A percentile compares a stretch with the other conserved stretches of the same genome.
Conservation (phyloP, 2,888 invertebrate genomes). For the Proisotoma minuta region DNA sequence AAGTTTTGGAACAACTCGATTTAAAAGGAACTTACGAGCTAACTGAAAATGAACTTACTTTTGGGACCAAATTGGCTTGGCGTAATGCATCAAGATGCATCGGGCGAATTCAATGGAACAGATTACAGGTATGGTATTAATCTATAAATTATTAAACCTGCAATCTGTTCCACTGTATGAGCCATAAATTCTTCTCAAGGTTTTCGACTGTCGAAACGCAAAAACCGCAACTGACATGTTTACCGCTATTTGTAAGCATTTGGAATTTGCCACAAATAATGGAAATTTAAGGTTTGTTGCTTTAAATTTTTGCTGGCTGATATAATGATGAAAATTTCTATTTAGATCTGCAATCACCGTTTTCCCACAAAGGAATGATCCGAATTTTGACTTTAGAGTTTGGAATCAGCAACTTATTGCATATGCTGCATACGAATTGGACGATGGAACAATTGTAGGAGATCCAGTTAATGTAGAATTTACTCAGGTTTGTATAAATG, state of each 20-base stretch:
- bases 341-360: slow-evolving; percentile 88
- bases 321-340: slow-evolving; percentile 23
- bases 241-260: slow-evolving; percentile 90
- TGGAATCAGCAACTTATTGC: slow-evolving; percentile 87
- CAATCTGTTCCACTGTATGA: background rate
- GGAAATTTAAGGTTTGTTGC: slow-evolving; percentile 77
- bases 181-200: slow-evolving; percentile 57
- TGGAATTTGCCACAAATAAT: slow-evolving; percentile 92
- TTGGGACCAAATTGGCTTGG: slow-evolving; percentile 93
- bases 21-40: slow-evolving; percentile 77
- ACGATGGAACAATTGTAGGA: slow-evolving; percentile 76
- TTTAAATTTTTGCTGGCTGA: too few species aligned
- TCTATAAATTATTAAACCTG: background rate
- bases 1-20: slow-evolving; percentile 71
- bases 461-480: slow-evolving; percentile 85
- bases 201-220: slow-evolving; percentile 89
- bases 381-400: slow-evolving; percentile 79
- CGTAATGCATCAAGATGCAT: slow-evolving; percentile 88
- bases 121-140: slow-evolving; percentile 68
- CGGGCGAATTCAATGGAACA: slow-evolving; percentile 93
- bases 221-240: slow-evolving; percentile 94
- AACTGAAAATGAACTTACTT: slow-evolving; percentile 85
- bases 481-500: too few species aligned
- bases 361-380: slow-evolving; percentile 85
- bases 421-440: slow-evolving; percentile 82